Conservation (phyloP, 2,797 vertebrate genomes). For the Phylloscopus collybita region DNA sequence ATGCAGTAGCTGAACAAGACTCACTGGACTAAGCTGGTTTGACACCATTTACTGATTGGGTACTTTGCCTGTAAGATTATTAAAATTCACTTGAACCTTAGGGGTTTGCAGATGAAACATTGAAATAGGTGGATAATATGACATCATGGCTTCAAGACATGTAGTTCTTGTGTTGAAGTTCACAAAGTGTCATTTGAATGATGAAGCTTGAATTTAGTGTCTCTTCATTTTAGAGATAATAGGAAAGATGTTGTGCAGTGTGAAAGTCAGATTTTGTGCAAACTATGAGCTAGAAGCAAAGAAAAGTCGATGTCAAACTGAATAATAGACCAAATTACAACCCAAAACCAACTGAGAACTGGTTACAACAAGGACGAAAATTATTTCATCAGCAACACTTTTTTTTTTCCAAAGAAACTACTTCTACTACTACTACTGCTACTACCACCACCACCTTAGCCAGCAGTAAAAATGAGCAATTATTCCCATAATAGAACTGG, state of each 20-base stretch:
- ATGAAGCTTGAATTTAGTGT: neutral
- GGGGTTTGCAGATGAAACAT: neutral
- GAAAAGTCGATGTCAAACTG: neutral
- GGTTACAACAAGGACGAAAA: neutral
- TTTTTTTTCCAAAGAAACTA: neutral
- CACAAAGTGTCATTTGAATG: neutral
- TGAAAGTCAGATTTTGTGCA: neutral
- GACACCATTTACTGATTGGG: neutral
- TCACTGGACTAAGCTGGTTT: neutral
- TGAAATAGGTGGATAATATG: neutral
- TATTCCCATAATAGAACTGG: neutral
- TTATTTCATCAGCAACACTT: neutral
- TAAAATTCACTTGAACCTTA: neutral
- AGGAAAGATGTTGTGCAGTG: neutral
- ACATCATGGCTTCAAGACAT: accelerated
- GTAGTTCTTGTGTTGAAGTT: neutral
- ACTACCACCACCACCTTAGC: no score
- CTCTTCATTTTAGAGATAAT: neutral
- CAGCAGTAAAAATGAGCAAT: neutral
- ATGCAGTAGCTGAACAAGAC: neutral
- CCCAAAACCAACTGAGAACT: neutral
- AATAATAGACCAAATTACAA: neutral
- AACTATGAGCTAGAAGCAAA: neutral
- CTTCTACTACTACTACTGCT: neutral
- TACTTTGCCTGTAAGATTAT: neutral